Evolutionary conservation across 2,888 invertebrate genomes (phyloP), one percentile per base, ranked within the genome.

Genomic region (Leptinotarsa juncta): DNA sequence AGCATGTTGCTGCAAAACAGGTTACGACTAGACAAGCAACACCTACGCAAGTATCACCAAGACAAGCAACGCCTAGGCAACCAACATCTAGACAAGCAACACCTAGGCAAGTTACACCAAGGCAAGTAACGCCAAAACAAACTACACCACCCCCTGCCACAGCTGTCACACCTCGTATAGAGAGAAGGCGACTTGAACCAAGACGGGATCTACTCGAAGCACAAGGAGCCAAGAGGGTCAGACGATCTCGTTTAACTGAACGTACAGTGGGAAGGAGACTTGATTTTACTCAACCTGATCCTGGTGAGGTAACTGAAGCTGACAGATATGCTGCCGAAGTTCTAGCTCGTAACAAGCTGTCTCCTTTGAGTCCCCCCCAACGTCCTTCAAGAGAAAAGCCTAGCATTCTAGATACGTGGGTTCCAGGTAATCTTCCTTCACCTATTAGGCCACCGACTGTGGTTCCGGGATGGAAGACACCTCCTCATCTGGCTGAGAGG

Each of bases 401-500:
- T 20, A 57, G 69, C 10, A 48, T 69, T 48, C 18, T 69, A n/a
- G 69, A 69, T 48, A 23, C 26, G 48, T 20, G 10, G 20, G 49
- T 69, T 23, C 69, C 69, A 2, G 4, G 14, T 48, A 57, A 69
- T 23, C 42, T 69, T 7, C 69, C 57, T 15, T n/a, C 69, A 57
- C 69, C 69, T 16, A 32, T 69, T 10, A 48, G 60, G 3, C 50
- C 69, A 15, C 69, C 69, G 3, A 3, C 20, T 16, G 14, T 23
- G 10, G 57, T 69, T 15, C 16, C 48, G 16, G 69, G 69, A 20
- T 69, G 57, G 57, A n/a, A 23, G 20, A 69, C 69, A 20, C 69
- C 69, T 20, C 69, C 69, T 32, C 49, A 26, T 55, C n/a, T 69
- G 15, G 26, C 18, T 15, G 53, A 32, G 15, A 57, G 20, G 48